Base-by-base conservation (phyloP, 2,113 vertebrate genomes). In the Mesocricetus auratus region DNA sequence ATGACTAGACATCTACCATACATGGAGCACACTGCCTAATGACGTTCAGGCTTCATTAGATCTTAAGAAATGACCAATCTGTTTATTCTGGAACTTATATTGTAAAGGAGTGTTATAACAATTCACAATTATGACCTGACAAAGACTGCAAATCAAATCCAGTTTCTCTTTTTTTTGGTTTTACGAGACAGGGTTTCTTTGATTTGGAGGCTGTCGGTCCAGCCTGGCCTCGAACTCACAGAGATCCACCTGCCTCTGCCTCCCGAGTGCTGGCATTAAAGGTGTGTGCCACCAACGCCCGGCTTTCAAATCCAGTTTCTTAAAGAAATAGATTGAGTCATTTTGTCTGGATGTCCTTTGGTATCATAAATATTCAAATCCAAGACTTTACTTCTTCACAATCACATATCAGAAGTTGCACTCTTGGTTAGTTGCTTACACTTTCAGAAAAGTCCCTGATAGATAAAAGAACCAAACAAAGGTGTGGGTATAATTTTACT, bases 261-360 rank as follows among this genome's bases (percentile, higher is more conserved):
- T n/a, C n/a, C n/a, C n/a, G n/a, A n/a, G n/a, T n/a, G n/a, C n/a
- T n/a, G n/a, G n/a, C n/a, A n/a, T n/a, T n/a, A n/a, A n/a, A n/a
- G n/a, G n/a, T n/a, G n/a, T n/a, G n/a, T n/a, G n/a, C n/a, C n/a
- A n/a, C n/a, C n/a, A n/a, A n/a, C n/a, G n/a, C n/a, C n/a, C n/a
- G n/a, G n/a, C n/a, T n/a, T n/a, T 95, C 60, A 87, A 71, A 86
- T 29, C 53, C 42, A 81, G 17, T 85, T 89, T 42, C 90, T 90
- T 81, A 87, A 95, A 83, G 11, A n/a, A 53, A 19, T 53, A 45
- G 64, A 85, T 56, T 87, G 94, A 89, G n/a, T 26, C 47, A n/a
- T 9, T 36, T 17, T 9, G 7, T 13, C 3, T 68, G 36, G 33
- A 78, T 36, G 81, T 74, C 22, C 5, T 81, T 77, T 21, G 15